Evolutionary conservation across 2,113 vertebrate genomes (phyloP).

Genomic region (Regulus satrapa): DNA sequence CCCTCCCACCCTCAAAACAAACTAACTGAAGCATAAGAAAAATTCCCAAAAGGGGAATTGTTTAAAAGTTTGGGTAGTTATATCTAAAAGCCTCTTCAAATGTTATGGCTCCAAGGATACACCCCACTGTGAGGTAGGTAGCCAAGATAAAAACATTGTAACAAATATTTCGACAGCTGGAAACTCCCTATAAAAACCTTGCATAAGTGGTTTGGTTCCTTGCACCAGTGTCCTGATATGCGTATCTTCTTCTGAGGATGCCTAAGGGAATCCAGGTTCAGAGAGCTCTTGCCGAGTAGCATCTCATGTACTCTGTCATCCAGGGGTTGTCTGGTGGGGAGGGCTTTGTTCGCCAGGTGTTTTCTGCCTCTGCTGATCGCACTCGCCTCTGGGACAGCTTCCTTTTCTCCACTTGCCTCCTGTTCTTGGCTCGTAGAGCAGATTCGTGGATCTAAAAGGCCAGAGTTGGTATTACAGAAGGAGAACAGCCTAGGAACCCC

Average conservation of each 20-base stretch:
- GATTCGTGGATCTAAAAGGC: constrained; percentile 86
- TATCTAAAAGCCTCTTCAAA: constrained; percentile 44
- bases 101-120: constrained; percentile 50
- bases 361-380: constrained; percentile 77
- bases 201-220: constrained; percentile 57
- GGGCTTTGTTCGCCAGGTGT: constrained; percentile 48
- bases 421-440: constrained; percentile 88
- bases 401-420: constrained; percentile 85
- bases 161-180: constrained; percentile 45
- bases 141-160: constrained; percentile 44
- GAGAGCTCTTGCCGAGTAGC: constrained; percentile 86
- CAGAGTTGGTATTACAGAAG: neutral
- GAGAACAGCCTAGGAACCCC: neutral
- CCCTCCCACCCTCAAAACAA: neutral
- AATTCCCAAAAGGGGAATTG: constrained; percentile 44
- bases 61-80: constrained; percentile 20
- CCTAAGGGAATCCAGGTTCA: constrained; percentile 37
- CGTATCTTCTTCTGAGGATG: neutral
- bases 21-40: constrained; percentile 15
- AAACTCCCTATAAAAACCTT: constrained; percentile 59
- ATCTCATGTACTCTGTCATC: constrained; percentile 96
- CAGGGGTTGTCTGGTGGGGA: constrained; percentile 83
- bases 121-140: constrained; percentile 57
- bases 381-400: constrained; percentile 76
- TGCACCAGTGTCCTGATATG: constrained; percentile 40